Conservation (phyloP, 2,888 invertebrate genomes). For the Cheilosia grossa region DNA sequence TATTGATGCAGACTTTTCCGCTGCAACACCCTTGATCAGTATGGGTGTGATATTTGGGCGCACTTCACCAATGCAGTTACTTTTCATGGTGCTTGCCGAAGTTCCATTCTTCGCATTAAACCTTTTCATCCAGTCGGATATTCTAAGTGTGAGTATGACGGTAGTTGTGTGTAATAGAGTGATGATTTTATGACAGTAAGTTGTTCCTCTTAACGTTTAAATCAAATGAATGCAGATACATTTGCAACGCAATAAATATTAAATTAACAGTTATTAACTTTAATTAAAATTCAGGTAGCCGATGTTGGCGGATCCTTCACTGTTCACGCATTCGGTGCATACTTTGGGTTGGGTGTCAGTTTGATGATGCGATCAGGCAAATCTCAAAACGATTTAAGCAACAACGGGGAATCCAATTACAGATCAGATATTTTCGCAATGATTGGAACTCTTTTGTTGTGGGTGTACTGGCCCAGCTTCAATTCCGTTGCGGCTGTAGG, state of each 20-base stretch:
- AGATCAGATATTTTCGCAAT: constrained; percentile 96
- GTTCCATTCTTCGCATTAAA: constrained; percentile 89
- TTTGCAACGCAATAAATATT: too few relatives aligned
- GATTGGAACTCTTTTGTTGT: constrained; percentile 97
- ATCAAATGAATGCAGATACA: too few relatives aligned
- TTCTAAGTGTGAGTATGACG: constrained; percentile 86
- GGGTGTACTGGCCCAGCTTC: constrained; percentile 99
- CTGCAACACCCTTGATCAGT: constrained; percentile 93
- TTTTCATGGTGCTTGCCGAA: constrained; percentile 91
- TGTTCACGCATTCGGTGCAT: constrained; percentile 98
- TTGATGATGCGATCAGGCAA: constrained; percentile 85
- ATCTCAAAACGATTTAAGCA: constrained; percentile 84
- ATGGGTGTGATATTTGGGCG: constrained; percentile 94
- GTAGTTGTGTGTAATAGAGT: too few relatives aligned
- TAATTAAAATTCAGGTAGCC: constrained; percentile 86
- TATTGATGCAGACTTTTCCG: constrained; percentile 92
- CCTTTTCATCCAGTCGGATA: constrained; percentile 87
- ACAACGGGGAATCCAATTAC: constrained; percentile 90
- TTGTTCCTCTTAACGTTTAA: too few relatives aligned
- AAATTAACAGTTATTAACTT: background rate
- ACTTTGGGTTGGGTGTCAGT: constrained; percentile 96
- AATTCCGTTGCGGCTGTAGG: constrained; percentile 91
- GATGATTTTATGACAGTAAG: too few relatives aligned
- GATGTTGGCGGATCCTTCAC: constrained; percentile 98
- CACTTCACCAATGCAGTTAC: constrained; percentile 90